Evolutionary conservation across 2,797 vertebrate species (phyloP).

Genomic region (Macroramphosus scolopax): DNA sequence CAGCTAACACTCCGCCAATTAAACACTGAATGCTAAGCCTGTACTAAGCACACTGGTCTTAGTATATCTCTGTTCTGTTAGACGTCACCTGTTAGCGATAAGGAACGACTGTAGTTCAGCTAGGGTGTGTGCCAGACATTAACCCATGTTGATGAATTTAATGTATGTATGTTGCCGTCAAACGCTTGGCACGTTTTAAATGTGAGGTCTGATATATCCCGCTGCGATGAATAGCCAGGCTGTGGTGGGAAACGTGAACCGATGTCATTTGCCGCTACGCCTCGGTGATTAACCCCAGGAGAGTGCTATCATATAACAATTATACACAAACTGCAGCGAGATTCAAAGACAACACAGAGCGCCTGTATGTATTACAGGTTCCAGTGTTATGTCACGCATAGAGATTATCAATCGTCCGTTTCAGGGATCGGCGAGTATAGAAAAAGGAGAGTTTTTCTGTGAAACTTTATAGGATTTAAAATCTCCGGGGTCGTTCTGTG

Average conservation of each 20-base stretch:
- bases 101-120: constrained; percentile 18
- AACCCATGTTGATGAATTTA: constrained; percentile 29
- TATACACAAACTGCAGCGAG: constrained; percentile 16
- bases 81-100: constrained; percentile 45
- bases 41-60: constrained; percentile 15
- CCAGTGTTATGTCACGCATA: constrained; percentile 21
- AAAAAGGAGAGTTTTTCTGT: constrained; percentile 13
- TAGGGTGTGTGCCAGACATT: constrained; percentile 28
- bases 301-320: constrained; percentile 34
- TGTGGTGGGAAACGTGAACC: constrained; percentile 30
- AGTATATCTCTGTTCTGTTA: constrained; percentile 21
- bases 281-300: constrained; percentile 35
- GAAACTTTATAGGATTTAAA: constrained; percentile 15
- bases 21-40: constrained; percentile 57
- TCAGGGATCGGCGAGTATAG: constrained; percentile 1
- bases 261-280: constrained; percentile 22
- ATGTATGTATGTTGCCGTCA: constrained; percentile 20
- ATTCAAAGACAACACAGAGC: constrained; percentile 31
- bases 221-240: constrained; percentile 25
- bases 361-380: constrained; percentile 25
- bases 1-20: constrained; percentile 58
- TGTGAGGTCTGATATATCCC: constrained; percentile 12
- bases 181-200: constrained; percentile 23
- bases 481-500: constrained; percentile 5
- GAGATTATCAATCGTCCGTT: constrained; percentile 30